Evolutionary conservation across 2,888 invertebrate species (phyloP), one percentile per base, ranked within the genome.

Genomic region (Thera britannica): DNA sequence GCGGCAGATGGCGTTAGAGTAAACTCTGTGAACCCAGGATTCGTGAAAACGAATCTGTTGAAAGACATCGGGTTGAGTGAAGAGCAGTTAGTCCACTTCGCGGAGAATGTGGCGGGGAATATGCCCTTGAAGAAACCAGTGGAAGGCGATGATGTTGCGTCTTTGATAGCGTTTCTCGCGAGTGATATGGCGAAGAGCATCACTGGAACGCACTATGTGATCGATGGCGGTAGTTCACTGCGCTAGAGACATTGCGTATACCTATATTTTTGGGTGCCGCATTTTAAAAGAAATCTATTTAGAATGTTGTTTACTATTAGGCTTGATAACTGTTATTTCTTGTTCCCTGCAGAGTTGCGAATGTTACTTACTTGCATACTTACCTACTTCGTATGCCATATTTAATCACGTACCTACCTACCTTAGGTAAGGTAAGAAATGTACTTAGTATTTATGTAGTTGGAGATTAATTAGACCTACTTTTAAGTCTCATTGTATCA

Each of bases 1-100:
- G 97, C 97, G 41, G 79, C 95, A 0, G 97, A 97, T 83, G 95
- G 96, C 75, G 97, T 98, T 0, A 94, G 98, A 67, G 98, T 98
- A 0, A 99, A 99, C 86, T 95, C 97, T 48, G 97, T 98, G 0
- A 98, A 97, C 87, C 99, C 99, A n/a, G 98, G 99, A n/a, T 98
- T 98, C 1, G 96, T 97, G 2, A 90, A 97, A 49, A 99, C 98
- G 0, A 97, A 98, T 83, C 86, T 98, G 35, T 96, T 98, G 75
- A 96, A 96, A 83, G 94, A 96, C 71, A 94, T 95, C 0, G 92
- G 91, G 0, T 71, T 93, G 51, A 87, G 72, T 7, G 91, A 92
- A 2, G 95, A 95, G 81, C 99, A 98, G 86, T 90, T 98, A 72
- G 97, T 98, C 72, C 94, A 96, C 72, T 95, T 96, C 52, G 96